phyloP scores from a whole-genome alignment of 2,797 vertebrate genomes.

The Coluber constrictor region DNA sequence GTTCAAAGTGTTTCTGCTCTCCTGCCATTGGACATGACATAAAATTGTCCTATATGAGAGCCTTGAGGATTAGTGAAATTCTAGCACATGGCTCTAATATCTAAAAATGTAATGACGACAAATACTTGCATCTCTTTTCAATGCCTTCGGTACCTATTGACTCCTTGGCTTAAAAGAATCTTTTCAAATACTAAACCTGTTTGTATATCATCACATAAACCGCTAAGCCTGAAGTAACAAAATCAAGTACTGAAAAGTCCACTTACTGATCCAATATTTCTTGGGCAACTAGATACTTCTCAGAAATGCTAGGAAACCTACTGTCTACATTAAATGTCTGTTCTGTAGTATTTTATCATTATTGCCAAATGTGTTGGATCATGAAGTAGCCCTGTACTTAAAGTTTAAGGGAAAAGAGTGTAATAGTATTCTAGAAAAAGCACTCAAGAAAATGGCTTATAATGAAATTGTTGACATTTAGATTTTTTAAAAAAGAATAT shows the following conservation, averaged over 20 bases:
- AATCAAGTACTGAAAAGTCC: slow-evolving; percentile 17
- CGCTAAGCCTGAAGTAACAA: slow-evolving; percentile 2
- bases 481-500: slow-evolving; percentile 2
- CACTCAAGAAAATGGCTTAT: slow-evolving; percentile 48
- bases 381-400: slow-evolving; percentile 28
- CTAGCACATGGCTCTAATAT: background rate
- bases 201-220: background rate
- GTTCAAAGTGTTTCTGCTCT: background rate
- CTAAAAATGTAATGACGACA: too few species aligned
- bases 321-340: slow-evolving; percentile 32
- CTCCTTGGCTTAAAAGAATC: background rate
- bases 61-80: background rate
- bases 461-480: slow-evolving; percentile 51
- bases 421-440: slow-evolving; percentile 53
- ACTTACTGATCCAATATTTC: slow-evolving; percentile 15
- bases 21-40: background rate
- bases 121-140: background rate
- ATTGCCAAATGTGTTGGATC: slow-evolving; percentile 6
- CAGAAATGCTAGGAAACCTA: background rate
- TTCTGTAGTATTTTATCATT: slow-evolving; percentile 13
- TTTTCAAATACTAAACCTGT: background rate
- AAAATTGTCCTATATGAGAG: background rate
- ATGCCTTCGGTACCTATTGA: background rate
- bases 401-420: slow-evolving; percentile 40
- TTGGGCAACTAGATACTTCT: background rate